phyloP scores from a whole-genome alignment of 2,888 invertebrate species.

The Mellilla xanthometata region DNA sequence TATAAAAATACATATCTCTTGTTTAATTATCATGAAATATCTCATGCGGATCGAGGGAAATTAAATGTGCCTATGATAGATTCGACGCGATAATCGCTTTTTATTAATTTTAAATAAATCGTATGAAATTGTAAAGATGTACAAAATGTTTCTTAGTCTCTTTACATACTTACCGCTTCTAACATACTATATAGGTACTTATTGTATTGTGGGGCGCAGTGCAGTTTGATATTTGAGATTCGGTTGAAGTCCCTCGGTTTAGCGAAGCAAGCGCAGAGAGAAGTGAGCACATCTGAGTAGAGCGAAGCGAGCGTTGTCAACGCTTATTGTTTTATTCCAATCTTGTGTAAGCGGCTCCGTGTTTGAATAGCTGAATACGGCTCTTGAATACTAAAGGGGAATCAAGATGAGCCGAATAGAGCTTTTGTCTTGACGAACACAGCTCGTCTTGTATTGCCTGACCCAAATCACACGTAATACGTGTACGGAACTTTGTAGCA shows the following conservation, averaged over 20 bases:
- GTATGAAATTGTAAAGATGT: no score
- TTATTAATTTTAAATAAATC: no score
- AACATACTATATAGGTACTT: no score
- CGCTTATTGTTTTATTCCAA: conserved; percentile 20
- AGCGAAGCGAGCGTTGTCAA: conserved; percentile 11
- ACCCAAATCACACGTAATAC: neutral
- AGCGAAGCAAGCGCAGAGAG: conserved; percentile 15
- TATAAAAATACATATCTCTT: no score
- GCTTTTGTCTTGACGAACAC: conserved; percentile 11
- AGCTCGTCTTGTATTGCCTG: conserved; percentile 7
- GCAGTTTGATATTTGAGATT: conserved; percentile 21
- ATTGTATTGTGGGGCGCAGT: conserved; percentile 16
- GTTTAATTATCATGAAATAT: no score
- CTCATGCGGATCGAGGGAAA: no score
- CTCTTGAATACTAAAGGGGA: conserved; percentile 12
- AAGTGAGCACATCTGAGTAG: conserved; percentile 6
- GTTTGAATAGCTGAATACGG: conserved; percentile 11
- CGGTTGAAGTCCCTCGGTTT: conserved; percentile 14
- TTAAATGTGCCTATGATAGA: no score
- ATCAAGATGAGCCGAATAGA: conserved; percentile 4
- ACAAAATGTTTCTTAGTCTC: no score
- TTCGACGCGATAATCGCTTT: no score
- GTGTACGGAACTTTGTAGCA: conserved; percentile 2
- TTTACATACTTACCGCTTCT: no score
- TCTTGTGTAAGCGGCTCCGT: conserved; percentile 10